Base-by-base conservation (phyloP, 2,113 vertebrate genomes). In the Cairina moschata region DNA sequence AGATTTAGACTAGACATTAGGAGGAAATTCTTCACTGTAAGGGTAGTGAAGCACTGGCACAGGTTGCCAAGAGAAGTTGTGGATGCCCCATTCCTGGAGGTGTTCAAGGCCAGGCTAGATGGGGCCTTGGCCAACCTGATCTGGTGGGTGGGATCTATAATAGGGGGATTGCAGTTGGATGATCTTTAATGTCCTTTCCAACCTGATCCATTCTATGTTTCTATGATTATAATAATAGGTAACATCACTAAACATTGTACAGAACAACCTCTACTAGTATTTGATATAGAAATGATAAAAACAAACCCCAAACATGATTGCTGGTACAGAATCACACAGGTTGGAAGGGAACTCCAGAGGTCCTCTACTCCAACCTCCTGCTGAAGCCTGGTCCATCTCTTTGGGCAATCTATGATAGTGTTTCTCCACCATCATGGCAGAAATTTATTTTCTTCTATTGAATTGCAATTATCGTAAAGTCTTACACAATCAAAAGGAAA, bases 271-370 rank as follows among this genome's bases (percentile, higher is more conserved):
- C 50, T 36, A 4, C 13, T 40, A 46, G 29, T 29, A 34, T 58
- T 48, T 60, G 42, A 68, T 5, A 50, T 7, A 10, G 26, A 76
- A 68, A 48, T 6, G 20, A 44, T 56, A 14, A 40, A 1, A 44
- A 10, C 0, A 2, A 65, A 65, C 17, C 15, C 36, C 12, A 40
- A 36, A 31, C 0, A 2, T 5, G 59, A 42, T 28, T 60, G 18
- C 6, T 79, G 66, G 31, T 56, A 87, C 40, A 69, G 73, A 71
- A 40, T 21, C 31, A 46, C 1, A 2, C 0, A 2, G 28, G 11
- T 15, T 72, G 66, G 40, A 38, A 92, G 28, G 32, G 52, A 44
- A 21, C 25, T 60, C 48, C 1, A 2, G 48, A 84, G 56, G 16
- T 42, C 42, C 22, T 82, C 52, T 50, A 3, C n/a, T 81, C 75